Base-by-base conservation (phyloP, 2,113 vertebrate species). In the Salminus brasiliensis region DNA sequence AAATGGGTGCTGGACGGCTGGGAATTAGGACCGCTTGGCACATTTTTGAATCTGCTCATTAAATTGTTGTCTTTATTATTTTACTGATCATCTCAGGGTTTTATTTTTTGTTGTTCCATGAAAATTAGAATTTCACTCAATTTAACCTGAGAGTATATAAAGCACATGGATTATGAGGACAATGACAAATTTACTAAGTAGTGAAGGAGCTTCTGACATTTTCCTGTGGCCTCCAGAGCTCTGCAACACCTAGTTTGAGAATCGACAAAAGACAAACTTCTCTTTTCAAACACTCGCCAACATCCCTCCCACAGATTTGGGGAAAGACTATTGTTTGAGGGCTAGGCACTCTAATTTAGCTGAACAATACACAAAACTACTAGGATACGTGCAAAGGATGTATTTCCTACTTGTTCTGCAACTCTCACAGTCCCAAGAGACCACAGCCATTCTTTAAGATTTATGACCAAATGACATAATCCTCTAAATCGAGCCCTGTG, bases 291-390 rank as follows among this genome's bases (percentile, higher is more conserved):
- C 49, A 55, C 10, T 36, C 55, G 60, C 53, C 5, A 49, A 25
- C 45, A 49, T 71, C 21, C 36, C 12, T 47, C 53, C 41, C 18
- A 70, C 45, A 43, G 4, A 34, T 62, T 55, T 13, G 25, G 53
- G 66, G 67, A 78, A 79, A 70, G 39, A 12, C 41, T 25, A 79
- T 79, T 79, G 67, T 79, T 79, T 79, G 47, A 69, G 67, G 27
- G 41, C 39, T 39, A 27, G 23, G 27, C 39, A 2, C 10, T 39
- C 30, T 63, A 63, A 10, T 21, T 18, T 4, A 36, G n/a, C 9
- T 29, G 27, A 72, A 23, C 30, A 41, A 21, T 47, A 53, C 7
- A 23, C 8, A 5, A 70, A 78, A 68, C 55, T 71, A 62, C 39
- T 43, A 71, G 68, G 55, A 72, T 62, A 63, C 62, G 55, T 3